phyloP scores from a whole-genome alignment of 2,113 vertebrate species.

The Phocoena phocoena region DNA sequence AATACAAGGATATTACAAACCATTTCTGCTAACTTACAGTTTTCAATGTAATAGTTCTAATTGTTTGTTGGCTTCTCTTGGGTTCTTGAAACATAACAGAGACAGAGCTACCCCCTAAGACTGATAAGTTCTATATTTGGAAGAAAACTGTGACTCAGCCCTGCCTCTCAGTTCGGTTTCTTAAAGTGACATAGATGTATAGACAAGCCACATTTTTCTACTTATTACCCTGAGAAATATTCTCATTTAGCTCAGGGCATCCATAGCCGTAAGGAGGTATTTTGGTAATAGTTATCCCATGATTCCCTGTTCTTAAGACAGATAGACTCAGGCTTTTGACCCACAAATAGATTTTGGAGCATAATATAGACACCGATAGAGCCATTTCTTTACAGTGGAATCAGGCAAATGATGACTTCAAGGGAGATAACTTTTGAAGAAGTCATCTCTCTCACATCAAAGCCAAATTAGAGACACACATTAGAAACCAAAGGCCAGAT shows the following conservation, averaged over 20 bases:
- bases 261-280: not conserved
- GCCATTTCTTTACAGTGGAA: not conserved
- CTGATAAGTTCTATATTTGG: not conserved
- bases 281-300: not conserved
- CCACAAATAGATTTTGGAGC: not conserved
- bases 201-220: not conserved
- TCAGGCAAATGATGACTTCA: slow-evolving; percentile 34
- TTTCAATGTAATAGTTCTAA: not conserved
- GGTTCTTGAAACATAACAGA: not conserved
- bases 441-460: not conserved
- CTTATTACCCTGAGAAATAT: not conserved
- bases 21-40: not conserved
- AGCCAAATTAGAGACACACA: not conserved
- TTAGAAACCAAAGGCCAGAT: slow-evolving; percentile 17
- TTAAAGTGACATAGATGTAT: not conserved
- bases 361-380: not conserved
- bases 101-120: not conserved
- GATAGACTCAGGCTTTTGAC: not conserved
- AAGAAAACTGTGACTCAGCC: not conserved
- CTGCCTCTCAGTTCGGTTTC: not conserved
- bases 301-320: not conserved
- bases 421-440: slow-evolving; percentile 41
- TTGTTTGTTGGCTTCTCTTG: not conserved
- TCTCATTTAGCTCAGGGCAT: not conserved
- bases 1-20: not conserved